Percentiles rank a stretch among this genome's conserved stretches.
Conservation (phyloP, 2,797 vertebrate genomes). For the Apodemus agrarius region DNA sequence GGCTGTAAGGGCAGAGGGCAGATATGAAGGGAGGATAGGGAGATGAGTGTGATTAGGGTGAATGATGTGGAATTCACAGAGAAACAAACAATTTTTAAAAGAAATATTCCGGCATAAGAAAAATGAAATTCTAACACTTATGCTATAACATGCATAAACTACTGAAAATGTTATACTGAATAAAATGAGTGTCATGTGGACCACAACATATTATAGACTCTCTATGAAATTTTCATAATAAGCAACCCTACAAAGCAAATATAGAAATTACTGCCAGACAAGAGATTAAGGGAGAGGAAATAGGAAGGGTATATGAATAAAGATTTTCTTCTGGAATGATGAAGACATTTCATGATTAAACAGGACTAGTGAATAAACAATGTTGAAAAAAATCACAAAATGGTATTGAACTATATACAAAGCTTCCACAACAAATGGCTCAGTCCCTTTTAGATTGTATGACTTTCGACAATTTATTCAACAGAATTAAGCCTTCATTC, state of each 20-base stretch:
- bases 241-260: background rate
- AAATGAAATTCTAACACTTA: background rate
- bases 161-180: background rate
- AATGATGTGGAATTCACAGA: background rate
- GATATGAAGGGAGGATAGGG: background rate
- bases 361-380: background rate
- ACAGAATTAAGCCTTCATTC: background rate
- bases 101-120: background rate
- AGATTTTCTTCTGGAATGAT: background rate
- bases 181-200: background rate
- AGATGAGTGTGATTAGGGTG: background rate
- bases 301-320: background rate
- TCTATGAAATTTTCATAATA: background rate
- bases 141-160: background rate
- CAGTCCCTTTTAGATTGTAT: background rate
- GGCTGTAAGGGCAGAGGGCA: background rate
- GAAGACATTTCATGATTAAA: conserved; percentile 18
- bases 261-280: background rate
- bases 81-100: background rate
- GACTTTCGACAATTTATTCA: background rate
- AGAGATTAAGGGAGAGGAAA: background rate
- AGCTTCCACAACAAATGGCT: background rate
- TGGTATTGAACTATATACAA: background rate
- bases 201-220: background rate
- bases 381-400: background rate